phyloP scores from a whole-genome alignment of 2,888 invertebrate genomes.

The Cryptocephalus moraei region DNA sequence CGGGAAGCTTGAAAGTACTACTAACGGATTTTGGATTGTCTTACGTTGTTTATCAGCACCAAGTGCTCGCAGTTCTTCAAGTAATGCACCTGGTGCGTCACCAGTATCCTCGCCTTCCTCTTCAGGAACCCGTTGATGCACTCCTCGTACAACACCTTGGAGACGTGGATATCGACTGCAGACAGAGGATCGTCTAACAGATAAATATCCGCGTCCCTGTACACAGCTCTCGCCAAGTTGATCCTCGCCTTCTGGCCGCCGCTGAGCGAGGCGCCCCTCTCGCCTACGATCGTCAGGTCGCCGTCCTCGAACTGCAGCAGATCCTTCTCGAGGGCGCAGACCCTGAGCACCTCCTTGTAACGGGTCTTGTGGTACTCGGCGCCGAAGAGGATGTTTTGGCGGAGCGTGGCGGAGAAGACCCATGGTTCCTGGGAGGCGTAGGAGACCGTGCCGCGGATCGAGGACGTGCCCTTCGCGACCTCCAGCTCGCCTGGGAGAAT shows the following conservation, averaged over 20 bases:
- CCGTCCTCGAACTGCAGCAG: constrained; percentile 62
- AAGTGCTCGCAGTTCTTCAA: constrained; percentile 48
- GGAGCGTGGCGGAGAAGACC: constrained; percentile 70
- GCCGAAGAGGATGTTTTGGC: constrained; percentile 87
- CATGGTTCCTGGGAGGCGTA: constrained; percentile 81
- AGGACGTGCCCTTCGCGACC: constrained; percentile 45
- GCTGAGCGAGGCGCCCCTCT: constrained; percentile 59
- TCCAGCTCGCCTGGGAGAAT: constrained; percentile 29
- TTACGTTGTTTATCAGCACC: constrained; percentile 50
- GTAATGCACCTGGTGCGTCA: constrained; percentile 62
- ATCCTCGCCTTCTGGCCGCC: constrained; percentile 81
- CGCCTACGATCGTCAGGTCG: constrained; percentile 67
- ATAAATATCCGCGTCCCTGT: constrained; percentile 73
- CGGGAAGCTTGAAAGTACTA: background rate
- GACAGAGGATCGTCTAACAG: constrained; percentile 80
- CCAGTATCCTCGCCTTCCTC: constrained; percentile 57
- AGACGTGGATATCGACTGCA: constrained; percentile 80
- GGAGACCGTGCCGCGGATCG: constrained; percentile 55
- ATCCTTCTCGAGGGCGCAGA: constrained; percentile 60
- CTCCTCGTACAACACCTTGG: constrained; percentile 72
- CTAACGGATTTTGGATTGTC: constrained; percentile 10
- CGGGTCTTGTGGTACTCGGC: constrained; percentile 54
- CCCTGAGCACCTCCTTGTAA: constrained; percentile 55
- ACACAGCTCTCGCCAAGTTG: constrained; percentile 73
- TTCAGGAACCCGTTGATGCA: constrained; percentile 53